Conservation (phyloP, 1,140 invertebrate genomes). For the Scylla paramamosain region DNA sequence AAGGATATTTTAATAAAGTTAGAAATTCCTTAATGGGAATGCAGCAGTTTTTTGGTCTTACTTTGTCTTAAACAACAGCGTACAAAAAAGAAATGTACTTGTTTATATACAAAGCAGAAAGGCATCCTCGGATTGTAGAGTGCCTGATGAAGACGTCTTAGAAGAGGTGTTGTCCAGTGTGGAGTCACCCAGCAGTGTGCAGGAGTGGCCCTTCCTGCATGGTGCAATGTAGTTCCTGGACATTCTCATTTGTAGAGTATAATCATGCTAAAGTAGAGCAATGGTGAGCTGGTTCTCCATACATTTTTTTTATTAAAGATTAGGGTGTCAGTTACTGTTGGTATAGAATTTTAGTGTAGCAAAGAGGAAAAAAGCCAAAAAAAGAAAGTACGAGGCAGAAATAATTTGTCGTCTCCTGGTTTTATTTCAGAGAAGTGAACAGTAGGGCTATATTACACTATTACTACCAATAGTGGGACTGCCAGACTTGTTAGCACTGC, state of each 20-base stretch:
- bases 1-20: conserved; percentile 72
- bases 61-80: conserved; percentile 41
- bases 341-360: conserved; percentile 60
- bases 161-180: conserved; percentile 18
- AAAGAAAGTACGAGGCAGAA: conserved; percentile 40
- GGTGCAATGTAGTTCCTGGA: conserved; percentile 44
- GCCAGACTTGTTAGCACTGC: conserved; percentile 40
- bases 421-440: conserved; percentile 33
- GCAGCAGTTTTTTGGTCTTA: conserved; percentile 53
- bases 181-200: conserved; percentile 31
- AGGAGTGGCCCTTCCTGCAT: conserved; percentile 41
- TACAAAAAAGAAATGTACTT: conserved; percentile 45
- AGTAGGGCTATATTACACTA: conserved; percentile 5
- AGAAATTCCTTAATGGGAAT: conserved; percentile 69
- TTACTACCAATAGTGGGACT: neutral
- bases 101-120: neutral
- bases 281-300: conserved; percentile 69
- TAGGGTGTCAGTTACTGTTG: conserved; percentile 47
- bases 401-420: conserved; percentile 4
- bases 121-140: conserved; percentile 18
- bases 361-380: neutral
- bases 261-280: conserved; percentile 49
- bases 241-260: conserved; percentile 53
- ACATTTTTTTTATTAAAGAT: conserved; percentile 46
- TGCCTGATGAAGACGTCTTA: neutral